phyloP scores from a whole-genome alignment of 35 echinoderm and acorn worm genomes.

The Apostichopus parvimensis region DNA sequence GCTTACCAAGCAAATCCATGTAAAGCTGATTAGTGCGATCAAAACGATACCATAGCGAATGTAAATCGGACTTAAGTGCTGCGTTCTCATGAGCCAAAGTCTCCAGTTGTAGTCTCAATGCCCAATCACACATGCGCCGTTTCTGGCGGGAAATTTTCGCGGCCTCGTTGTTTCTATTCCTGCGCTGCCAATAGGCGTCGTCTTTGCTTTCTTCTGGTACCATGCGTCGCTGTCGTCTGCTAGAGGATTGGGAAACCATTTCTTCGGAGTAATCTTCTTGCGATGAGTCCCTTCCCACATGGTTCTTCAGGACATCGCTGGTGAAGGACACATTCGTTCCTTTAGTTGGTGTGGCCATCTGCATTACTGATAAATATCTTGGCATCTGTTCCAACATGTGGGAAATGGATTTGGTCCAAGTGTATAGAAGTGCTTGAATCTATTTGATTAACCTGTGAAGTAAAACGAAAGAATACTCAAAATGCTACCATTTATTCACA shows the following conservation, averaged over 20 bases:
- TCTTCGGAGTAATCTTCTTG: neutral
- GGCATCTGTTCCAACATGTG: neutral
- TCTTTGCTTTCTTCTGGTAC: slow-evolving; percentile 70
- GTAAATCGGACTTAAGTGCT: slow-evolving; percentile 57
- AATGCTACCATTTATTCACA: no score
- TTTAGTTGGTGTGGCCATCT: neutral
- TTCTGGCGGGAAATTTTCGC: slow-evolving; percentile 84
- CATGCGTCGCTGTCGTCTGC: slow-evolving; percentile 57
- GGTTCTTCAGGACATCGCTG: neutral
- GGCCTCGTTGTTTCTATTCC: slow-evolving; percentile 85
- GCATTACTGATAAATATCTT: neutral
- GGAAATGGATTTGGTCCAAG: neutral
- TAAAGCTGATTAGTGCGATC: neutral
- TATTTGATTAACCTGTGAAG: no score
- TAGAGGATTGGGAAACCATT: neutral
- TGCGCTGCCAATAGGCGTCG: slow-evolving; percentile 71
- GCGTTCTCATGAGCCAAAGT: slow-evolving; percentile 69
- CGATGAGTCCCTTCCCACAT: neutral
- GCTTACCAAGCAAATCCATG: neutral
- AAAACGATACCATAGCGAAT: slow-evolving; percentile 26
- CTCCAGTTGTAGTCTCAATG: slow-evolving; percentile 57
- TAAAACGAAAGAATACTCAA: no score
- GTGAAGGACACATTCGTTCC: neutral
- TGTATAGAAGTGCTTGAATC: no score
- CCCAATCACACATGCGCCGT: slow-evolving; percentile 64